A percentile compares a stretch with the other conserved stretches of the same genome.
phyloP scores from a whole-genome alignment of 2,888 invertebrate species.

The Choristoneura rosaceana region DNA sequence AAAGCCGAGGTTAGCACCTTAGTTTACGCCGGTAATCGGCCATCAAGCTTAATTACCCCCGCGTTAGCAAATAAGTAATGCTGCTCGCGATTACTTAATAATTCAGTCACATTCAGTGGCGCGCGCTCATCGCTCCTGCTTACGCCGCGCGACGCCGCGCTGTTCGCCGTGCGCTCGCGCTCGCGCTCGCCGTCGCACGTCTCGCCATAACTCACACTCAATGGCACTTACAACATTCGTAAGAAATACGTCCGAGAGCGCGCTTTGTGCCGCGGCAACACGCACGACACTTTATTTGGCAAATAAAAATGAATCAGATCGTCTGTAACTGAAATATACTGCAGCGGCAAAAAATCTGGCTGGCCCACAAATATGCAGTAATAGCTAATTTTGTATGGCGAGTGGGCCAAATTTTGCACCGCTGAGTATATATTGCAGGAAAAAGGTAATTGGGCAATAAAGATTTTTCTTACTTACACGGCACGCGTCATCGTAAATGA shows the following conservation, averaged over 20 bases:
- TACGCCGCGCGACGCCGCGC: too few relatives aligned
- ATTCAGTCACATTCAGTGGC: neutral
- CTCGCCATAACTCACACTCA: constrained; percentile 9
- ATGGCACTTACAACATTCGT: neutral
- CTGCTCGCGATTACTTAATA: constrained; percentile 1
- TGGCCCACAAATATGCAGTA: too few relatives aligned
- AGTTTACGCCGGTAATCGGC: neutral
- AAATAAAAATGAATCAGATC: constrained; percentile 1
- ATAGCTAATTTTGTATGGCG: too few relatives aligned
- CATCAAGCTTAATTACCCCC: neutral
- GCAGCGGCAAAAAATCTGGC: too few relatives aligned
- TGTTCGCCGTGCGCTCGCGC: neutral
- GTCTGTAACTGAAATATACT: neutral
- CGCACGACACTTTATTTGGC: neutral
- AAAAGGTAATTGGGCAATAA: too few relatives aligned
- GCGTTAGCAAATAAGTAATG: neutral
- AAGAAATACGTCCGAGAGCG: neutral
- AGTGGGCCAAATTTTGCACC: too few relatives aligned
- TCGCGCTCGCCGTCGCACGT: constrained; percentile 9
- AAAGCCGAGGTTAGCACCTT: neutral
- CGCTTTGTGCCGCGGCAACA: neutral
- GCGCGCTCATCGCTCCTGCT: constrained; percentile 5
- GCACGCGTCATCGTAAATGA: too few relatives aligned
- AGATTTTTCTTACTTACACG: too few relatives aligned
- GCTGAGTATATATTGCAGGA: too few relatives aligned